These are phyloP conservation scores for Littorina saxatilis DNA, from an alignment of 1,140 invertebrate genomes.

Conservation along the genomic window DNA sequence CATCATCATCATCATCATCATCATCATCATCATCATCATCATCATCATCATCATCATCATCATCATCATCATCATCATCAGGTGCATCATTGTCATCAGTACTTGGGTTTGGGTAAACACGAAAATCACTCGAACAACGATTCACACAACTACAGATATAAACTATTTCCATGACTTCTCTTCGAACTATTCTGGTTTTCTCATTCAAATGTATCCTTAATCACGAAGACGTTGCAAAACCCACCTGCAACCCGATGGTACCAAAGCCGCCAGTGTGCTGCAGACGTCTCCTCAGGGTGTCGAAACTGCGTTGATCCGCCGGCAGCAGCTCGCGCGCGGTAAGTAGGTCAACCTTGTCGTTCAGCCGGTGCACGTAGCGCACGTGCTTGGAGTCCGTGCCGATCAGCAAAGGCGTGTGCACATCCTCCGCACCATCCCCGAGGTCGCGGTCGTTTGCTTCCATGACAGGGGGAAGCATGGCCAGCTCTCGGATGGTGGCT, in stretches of 20 bases:
- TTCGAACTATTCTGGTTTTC: too few species aligned
- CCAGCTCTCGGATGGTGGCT: slow-evolving; percentile 34
- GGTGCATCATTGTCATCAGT: too few species aligned
- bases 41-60: too few species aligned
- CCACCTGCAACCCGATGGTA: slow-evolving; percentile 58
- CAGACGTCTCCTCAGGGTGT: slow-evolving; percentile 50
- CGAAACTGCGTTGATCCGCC: slow-evolving; percentile 47
- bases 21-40: too few species aligned
- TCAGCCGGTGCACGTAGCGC: slow-evolving; percentile 52
- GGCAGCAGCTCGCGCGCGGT: slow-evolving; percentile 55
- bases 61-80: too few species aligned
- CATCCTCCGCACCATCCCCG: background rate
- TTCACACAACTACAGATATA: too few species aligned
- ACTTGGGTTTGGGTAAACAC: too few species aligned
- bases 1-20: too few species aligned
- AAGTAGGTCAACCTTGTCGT: slow-evolving; percentile 46
- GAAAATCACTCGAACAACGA: too few species aligned
- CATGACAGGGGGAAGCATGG: slow-evolving; percentile 38
- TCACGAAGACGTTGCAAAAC: too few species aligned
- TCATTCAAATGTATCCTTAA: too few species aligned
- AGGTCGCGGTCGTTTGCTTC: slow-evolving; percentile 1
- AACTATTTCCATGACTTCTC: too few species aligned
- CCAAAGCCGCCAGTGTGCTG: slow-evolving; percentile 55
- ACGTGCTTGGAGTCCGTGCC: slow-evolving; percentile 56
- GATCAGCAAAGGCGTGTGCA: slow-evolving; percentile 33